Conservation (phyloP, 1,140 invertebrate genomes). For the Acromyrmex heyeri region DNA sequence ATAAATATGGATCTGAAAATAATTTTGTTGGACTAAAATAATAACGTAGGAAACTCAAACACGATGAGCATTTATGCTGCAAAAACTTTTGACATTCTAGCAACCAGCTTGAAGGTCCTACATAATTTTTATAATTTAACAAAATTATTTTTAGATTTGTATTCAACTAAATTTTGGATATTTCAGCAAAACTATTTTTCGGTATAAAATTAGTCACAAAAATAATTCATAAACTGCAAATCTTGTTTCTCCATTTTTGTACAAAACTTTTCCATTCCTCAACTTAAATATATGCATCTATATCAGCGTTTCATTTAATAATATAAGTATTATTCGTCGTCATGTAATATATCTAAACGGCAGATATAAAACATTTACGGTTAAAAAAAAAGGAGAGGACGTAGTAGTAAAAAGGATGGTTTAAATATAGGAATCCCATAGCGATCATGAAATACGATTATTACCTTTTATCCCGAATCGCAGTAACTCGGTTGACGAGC, state of each 20-base stretch:
- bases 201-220: no score
- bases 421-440: constrained; percentile 61
- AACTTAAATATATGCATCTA: not conserved
- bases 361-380: not conserved
- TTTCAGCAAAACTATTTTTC: no score
- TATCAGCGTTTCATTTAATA: not conserved
- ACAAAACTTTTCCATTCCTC: not conserved
- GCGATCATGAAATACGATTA: constrained; percentile 66
- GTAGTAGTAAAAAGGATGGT: not conserved
- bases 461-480: constrained; percentile 22
- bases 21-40: no score
- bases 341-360: constrained; percentile 7
- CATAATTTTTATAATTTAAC: no score
- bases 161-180: no score
- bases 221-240: not conserved
- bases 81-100: no score
- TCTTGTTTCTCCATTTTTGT: not conserved
- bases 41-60: no score
- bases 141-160: no score
- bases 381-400: not conserved
- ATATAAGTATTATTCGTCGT: not conserved
- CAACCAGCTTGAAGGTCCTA: no score
- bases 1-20: no score
- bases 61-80: no score
- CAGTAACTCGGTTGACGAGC: constrained; percentile 24